Evolutionary conservation across 1,140 invertebrate species (phyloP).

Genomic region (Platyscapa corneri): DNA sequence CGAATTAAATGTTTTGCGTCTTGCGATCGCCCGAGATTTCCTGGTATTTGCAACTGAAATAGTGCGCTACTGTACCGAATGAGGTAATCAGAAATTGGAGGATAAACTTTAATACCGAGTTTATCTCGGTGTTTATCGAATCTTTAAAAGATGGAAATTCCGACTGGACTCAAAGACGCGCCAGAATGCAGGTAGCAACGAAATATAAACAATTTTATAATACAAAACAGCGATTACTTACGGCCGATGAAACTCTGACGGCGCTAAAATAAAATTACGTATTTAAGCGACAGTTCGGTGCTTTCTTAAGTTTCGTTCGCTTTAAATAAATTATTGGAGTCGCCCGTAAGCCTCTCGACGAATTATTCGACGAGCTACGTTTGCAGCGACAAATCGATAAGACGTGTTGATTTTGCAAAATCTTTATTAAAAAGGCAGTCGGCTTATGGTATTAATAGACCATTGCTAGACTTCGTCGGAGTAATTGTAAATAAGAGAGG

Average conservation of each 20-base stretch:
- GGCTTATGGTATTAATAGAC: background rate
- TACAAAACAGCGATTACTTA: background rate
- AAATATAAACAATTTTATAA: background rate
- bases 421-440: background rate
- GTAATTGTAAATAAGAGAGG: background rate
- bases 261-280: background rate
- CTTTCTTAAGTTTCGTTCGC: background rate
- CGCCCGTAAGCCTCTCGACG: background rate
- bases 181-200: background rate
- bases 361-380: background rate
- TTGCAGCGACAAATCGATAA: background rate
- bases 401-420: background rate
- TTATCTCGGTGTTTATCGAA: background rate
- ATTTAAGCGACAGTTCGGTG: background rate
- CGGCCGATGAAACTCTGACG: background rate
- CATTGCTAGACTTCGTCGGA: background rate
- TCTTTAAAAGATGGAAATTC: background rate
- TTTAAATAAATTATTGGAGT: slow-evolving; percentile 2
- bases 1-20: background rate
- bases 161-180: background rate
- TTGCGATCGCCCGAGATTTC: background rate
- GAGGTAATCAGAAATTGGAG: background rate
- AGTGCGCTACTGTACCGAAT: background rate
- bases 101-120: background rate
- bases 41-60: background rate